These are phyloP conservation scores for Glyptemys insculpta DNA, from an alignment of 2,797 vertebrate genomes.

Conservation along the genomic window DNA sequence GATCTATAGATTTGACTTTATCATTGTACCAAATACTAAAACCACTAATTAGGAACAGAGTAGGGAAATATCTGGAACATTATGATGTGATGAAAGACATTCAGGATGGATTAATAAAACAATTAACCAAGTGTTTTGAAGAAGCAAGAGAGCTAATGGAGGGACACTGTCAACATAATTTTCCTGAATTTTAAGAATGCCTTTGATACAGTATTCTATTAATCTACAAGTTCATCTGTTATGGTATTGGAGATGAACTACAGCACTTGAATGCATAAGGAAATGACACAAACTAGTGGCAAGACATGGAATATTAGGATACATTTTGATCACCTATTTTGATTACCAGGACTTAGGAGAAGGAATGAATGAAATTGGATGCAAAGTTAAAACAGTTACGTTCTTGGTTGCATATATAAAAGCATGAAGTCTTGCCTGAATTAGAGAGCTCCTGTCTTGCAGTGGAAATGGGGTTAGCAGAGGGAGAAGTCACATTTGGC, in stretches of 20 bases:
- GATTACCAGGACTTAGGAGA: background rate
- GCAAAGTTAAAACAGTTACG: background rate
- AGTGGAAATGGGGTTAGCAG: background rate
- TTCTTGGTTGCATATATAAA: background rate
- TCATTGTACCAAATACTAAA: background rate
- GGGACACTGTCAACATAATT: background rate
- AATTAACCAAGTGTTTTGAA: background rate
- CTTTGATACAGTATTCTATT: background rate
- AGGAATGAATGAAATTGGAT: slow-evolving; percentile 20
- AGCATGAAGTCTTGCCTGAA: background rate
- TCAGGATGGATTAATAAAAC: background rate
- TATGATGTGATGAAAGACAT: background rate
- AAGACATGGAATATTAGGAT: background rate
- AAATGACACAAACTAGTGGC: background rate
- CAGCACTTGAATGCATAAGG: background rate
- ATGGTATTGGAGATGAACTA: background rate
- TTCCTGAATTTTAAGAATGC: background rate
- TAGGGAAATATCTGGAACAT: background rate
- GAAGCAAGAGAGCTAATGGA: background rate
- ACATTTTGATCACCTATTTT: background rate
- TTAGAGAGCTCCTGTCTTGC: background rate
- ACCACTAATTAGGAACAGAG: background rate
- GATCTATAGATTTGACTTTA: background rate
- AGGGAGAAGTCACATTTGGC: background rate
- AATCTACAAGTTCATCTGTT: background rate